phyloP scores from a whole-genome alignment of 1,140 invertebrate species.

The Formica selysi region DNA sequence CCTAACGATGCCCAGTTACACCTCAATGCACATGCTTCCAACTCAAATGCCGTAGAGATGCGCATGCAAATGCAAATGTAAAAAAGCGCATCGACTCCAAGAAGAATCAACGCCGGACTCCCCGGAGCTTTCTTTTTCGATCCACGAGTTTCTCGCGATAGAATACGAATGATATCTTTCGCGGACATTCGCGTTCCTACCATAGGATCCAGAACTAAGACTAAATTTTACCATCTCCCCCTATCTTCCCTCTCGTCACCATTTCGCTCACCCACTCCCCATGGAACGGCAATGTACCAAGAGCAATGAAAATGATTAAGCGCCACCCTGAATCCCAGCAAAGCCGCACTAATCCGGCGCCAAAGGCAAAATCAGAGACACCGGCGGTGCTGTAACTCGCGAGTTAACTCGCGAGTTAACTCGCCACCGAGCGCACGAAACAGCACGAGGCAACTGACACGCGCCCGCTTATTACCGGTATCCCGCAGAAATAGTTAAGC shows the following conservation, averaged over 20 bases:
- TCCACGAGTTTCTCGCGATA: background rate
- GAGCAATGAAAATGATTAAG: slow-evolving; percentile 78
- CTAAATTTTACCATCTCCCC: slow-evolving; percentile 18
- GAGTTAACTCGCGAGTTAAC: slow-evolving; percentile 67
- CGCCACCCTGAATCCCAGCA: slow-evolving; percentile 77
- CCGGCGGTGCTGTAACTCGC: slow-evolving; percentile 69
- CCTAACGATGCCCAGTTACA: slow-evolving; percentile 55
- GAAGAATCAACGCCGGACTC: slow-evolving; percentile 22
- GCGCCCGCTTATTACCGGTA: slow-evolving; percentile 64
- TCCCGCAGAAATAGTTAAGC: slow-evolving; percentile 34
- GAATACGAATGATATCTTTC: slow-evolving; percentile 30
- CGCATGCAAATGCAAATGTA: slow-evolving; percentile 42
- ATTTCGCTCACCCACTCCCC: slow-evolving; percentile 25
- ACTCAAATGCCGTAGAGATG: slow-evolving; percentile 35
- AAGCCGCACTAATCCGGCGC: slow-evolving; percentile 81
- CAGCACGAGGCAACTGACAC: slow-evolving; percentile 17
- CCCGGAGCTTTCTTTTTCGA: slow-evolving; percentile 18
- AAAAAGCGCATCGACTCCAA: slow-evolving; percentile 11
- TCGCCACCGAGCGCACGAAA: slow-evolving; percentile 49
- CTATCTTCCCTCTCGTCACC: background rate
- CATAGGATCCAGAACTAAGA: background rate
- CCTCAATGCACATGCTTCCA: slow-evolving; percentile 28
- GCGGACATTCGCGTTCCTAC: background rate
- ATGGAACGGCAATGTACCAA: slow-evolving; percentile 48
- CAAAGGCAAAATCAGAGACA: slow-evolving; percentile 80